Evolutionary conservation across 2,888 invertebrate genomes (phyloP), one percentile per base, ranked within the genome.

Genomic region (Diarsia mendica): DNA sequence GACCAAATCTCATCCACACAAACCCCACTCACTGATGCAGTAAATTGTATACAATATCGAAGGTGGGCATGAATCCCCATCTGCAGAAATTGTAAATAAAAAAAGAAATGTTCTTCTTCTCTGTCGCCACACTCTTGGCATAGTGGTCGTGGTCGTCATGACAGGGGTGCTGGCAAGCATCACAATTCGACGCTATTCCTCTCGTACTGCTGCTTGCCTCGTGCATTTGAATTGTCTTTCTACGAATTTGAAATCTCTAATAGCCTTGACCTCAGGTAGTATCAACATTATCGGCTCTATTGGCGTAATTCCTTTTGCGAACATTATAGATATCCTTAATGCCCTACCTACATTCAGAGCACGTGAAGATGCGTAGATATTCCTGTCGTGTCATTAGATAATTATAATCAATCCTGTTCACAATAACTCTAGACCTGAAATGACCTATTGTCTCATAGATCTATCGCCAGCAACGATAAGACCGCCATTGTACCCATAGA

Each of bases 271-370:
- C 67, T 71, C 44, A 66, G 49, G 20, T 15, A 39, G 60, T 9
- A 10, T 72, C 66, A 44, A 70, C 28, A 44, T 51, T 23, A 70
- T 64, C 48, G 39, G 53, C 58, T 80, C 67, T 70, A 70, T 48
- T 64, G 58, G 66, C 33, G 46, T 33, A 64, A 70, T 71, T 49
- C 39, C 53, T 55, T 48, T 18, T n/a, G 61, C 11, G 39, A 48
- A 53, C 10, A 3, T 63, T 28, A 77, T 48, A 61, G 51, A 67
- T 61, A 39, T 53, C 23, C 28, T 6, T 55, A 53, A 39, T 18
- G 39, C n/a, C n/a, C n/a, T n/a, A n/a, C n/a, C n/a, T 55, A 28
- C 39, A 53, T n/a, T 63, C n/a, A 23, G 63, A 55, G 11, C 20
- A 49, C 23, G 20, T 4, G 10, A 5, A 23, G 33, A 15, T 51